Evolutionary conservation across 2,888 invertebrate species (phyloP).

Genomic region (Toxonevra muliebris): DNA sequence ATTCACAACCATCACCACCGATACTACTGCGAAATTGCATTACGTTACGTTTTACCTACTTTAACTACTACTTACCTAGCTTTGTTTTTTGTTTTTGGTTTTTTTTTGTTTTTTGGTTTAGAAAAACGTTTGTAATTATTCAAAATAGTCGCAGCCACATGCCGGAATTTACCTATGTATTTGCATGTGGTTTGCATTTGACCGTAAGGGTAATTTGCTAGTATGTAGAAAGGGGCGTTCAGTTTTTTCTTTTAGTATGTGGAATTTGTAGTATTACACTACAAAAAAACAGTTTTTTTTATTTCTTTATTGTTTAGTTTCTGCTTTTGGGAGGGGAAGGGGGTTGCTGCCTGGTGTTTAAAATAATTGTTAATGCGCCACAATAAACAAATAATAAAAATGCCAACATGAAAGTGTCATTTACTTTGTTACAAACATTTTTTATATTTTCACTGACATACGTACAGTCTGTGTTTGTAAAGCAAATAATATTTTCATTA

Average conservation of each 20-base stretch:
- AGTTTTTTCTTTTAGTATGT: constrained; percentile 26
- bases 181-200: too few species aligned
- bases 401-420: constrained; percentile 26
- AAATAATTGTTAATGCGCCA: constrained; percentile 37
- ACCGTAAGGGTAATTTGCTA: too few species aligned
- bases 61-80: too few species aligned
- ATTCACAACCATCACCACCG: constrained; percentile 13
- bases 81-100: too few species aligned
- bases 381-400: constrained; percentile 41
- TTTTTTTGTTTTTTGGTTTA: constrained; percentile 7
- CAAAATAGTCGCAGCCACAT: constrained; percentile 20
- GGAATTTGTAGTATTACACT: not conserved
- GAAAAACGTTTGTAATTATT: constrained; percentile 33
- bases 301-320: constrained; percentile 15
- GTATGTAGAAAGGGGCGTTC: constrained; percentile 25
- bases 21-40: constrained; percentile 16
- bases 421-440: not conserved
- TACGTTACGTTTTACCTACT: constrained; percentile 6
- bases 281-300: too few species aligned
- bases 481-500: not conserved
- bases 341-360: constrained; percentile 18
- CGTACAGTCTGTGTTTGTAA: not conserved
- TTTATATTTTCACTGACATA: not conserved
- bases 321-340: constrained; percentile 8
- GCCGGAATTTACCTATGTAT: not conserved